Base-by-base conservation (phyloP, 2,113 vertebrate genomes). In the Phalacrocorax brasilianus region DNA sequence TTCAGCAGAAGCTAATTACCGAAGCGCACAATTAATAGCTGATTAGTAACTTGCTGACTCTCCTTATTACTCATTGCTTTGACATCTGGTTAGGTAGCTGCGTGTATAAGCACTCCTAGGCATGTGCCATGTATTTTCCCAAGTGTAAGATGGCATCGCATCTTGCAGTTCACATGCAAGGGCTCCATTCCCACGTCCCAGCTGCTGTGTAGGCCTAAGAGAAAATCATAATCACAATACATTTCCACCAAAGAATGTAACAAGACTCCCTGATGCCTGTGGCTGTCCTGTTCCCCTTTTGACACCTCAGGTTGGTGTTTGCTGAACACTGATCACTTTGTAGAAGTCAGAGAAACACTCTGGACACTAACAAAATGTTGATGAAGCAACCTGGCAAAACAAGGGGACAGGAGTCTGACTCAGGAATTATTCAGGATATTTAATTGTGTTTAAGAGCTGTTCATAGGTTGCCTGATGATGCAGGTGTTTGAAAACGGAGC, bases 1-100 rank as follows among this genome's bases (percentile, higher is more conserved):
- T 96, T 85, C 77, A 76, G 67, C 33, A 91, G 87, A 62, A 79
- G 53, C 47, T 78, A 91, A 92, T 94, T 96, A 96, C 75, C 73
- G 73, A 59, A 89, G 89, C 90, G 88, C 35, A 42, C 44, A 83
- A 68, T 85, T 78, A 85, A 88, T 9, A 91, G 47, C 40, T 87
- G 85, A 26, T 73, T 84, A 84, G 65, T 49, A 91, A 42, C 33
- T 78, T 73, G 53, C 61, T 91, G 83, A 71, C 56, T 79, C 81
- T 87, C 74, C 38, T 65, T n/a, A 33, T 96, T 91, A 96, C 82
- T 93, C 93, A 96, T 13, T 5, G 5, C 78, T 80, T 71, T 74
- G 91, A 62, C 92, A 91, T 93, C 85, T 96, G 55, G 67, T 80
- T 77, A 50, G 67, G 79, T 58, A 91, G 91, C 89, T 93, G 44